Evolutionary conservation across 1,140 invertebrate genomes (phyloP).

Genomic region (Drosophila tani): DNA sequence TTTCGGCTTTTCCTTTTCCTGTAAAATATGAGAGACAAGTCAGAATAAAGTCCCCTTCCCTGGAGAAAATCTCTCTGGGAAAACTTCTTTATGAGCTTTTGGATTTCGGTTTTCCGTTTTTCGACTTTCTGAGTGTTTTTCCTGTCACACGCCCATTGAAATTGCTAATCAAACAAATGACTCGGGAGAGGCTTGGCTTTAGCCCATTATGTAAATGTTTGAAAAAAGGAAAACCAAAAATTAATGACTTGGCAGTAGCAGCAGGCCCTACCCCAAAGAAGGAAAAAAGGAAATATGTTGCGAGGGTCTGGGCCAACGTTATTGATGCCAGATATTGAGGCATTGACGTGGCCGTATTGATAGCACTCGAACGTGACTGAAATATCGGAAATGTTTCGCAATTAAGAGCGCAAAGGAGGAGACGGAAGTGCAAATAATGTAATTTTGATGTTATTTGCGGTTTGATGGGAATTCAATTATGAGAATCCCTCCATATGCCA

Average conservation of each 20-base stretch:
- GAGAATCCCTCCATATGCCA: constrained; percentile 43
- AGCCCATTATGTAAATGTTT: constrained; percentile 38
- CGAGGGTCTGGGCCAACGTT: constrained; percentile 19
- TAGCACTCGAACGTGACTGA: constrained; percentile 75
- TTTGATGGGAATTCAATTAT: constrained; percentile 61
- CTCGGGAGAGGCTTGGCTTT: constrained; percentile 10
- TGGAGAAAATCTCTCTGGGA: not conserved
- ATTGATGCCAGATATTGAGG: constrained; percentile 36
- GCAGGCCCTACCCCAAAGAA: not conserved
- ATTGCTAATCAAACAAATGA: constrained; percentile 56
- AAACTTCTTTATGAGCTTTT: constrained; percentile 36
- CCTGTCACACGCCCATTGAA: constrained; percentile 34
- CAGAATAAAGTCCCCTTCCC: not conserved
- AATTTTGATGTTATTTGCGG: constrained; percentile 72
- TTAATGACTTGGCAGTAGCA: constrained; percentile 68
- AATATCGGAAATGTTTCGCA: constrained; percentile 73
- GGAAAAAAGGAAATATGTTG: constrained; percentile 13
- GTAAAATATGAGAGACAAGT: constrained; percentile 15
- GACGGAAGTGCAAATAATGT: constrained; percentile 54
- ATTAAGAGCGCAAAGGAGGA: constrained; percentile 15
- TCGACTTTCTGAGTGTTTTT: constrained; percentile 29
- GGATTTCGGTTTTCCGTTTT: constrained; percentile 3
- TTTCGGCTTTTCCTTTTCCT: constrained; percentile 20
- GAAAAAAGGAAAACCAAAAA: constrained; percentile 51
- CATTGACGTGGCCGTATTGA: constrained; percentile 66